A percentile compares a stretch with the other conserved stretches of the same genome.
These are phyloP conservation scores for Etheostoma perlongum DNA, from an alignment of 2,797 vertebrate species.

Conservation along the genomic window DNA sequence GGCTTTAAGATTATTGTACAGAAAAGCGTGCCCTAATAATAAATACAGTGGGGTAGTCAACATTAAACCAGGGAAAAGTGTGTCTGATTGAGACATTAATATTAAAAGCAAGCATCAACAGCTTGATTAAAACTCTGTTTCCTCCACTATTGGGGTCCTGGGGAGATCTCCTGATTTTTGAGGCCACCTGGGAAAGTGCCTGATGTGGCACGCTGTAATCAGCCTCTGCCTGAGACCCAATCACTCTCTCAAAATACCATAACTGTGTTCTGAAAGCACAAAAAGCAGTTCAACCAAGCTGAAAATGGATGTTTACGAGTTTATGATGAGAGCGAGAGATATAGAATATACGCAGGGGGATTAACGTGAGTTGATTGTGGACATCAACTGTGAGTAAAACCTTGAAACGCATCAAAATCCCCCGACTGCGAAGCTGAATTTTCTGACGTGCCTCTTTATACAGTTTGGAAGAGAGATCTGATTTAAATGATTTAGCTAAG, in stretches of 20 bases:
- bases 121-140: slow-evolving; percentile 62
- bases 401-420: slow-evolving; percentile 29
- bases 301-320: slow-evolving; percentile 62
- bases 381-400: slow-evolving; percentile 46
- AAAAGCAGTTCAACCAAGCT: slow-evolving; percentile 53
- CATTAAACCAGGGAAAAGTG: slow-evolving; percentile 42
- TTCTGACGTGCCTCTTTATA: slow-evolving; percentile 5
- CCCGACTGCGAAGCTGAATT: slow-evolving; percentile 6
- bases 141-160: slow-evolving; percentile 23
- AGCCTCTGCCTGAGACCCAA: slow-evolving; percentile 73
- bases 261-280: slow-evolving; percentile 57
- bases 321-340: slow-evolving; percentile 36
- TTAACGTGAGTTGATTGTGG: slow-evolving; percentile 48
- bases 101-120: slow-evolving; percentile 35
- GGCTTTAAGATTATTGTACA: slow-evolving; percentile 61
- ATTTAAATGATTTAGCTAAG: slow-evolving; percentile 2
- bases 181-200: slow-evolving; percentile 51
- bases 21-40: slow-evolving; percentile 68
- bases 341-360: slow-evolving; percentile 42
- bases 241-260: slow-evolving; percentile 65
- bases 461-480: not conserved
- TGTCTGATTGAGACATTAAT: slow-evolving; percentile 52
- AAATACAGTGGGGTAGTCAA: slow-evolving; percentile 53
- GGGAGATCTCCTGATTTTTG: slow-evolving; percentile 63
- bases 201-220: slow-evolving; percentile 67